Evolutionary conservation across 2,797 vertebrate genomes (phyloP).

Genomic region (Rousettus madagascariensis): DNA sequence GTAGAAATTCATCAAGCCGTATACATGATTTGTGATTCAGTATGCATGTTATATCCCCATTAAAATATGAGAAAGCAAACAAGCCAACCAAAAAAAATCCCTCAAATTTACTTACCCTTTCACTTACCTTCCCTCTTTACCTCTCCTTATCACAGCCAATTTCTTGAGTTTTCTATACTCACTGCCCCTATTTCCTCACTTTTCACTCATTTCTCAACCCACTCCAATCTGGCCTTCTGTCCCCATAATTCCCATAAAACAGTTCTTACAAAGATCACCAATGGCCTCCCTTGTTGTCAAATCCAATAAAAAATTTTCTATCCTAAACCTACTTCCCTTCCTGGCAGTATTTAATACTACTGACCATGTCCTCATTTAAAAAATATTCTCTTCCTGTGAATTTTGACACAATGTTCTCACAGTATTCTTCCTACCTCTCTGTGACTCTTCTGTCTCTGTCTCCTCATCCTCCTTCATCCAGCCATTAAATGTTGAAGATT

Average conservation of each 20-base stretch:
- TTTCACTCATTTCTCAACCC: slow-evolving; percentile 11
- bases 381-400: neutral
- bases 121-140: slow-evolving; percentile 7
- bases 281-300: neutral
- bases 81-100: neutral
- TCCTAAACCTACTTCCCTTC: neutral
- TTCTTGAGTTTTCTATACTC: slow-evolving; percentile 24
- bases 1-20: neutral
- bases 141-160: slow-evolving; percentile 27
- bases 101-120: slow-evolving; percentile 17
- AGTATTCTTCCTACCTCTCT: neutral
- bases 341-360: neutral
- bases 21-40: slow-evolving; percentile 30
- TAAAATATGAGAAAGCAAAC: slow-evolving; percentile 48
- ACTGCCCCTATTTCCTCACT: neutral
- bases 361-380: neutral
- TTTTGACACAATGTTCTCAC: neutral
- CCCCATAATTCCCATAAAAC: neutral
- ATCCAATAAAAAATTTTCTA: neutral
- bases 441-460: neutral
- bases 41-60: slow-evolving; percentile 17
- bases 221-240: slow-evolving; percentile 12
- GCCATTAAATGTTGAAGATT: neutral
- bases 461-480: neutral
- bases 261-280: slow-evolving; percentile 33